Evolutionary conservation across 2,113 vertebrate genomes (phyloP), one percentile per base, ranked within the genome.

Genomic region (Tragelaphus strepsiceros): DNA sequence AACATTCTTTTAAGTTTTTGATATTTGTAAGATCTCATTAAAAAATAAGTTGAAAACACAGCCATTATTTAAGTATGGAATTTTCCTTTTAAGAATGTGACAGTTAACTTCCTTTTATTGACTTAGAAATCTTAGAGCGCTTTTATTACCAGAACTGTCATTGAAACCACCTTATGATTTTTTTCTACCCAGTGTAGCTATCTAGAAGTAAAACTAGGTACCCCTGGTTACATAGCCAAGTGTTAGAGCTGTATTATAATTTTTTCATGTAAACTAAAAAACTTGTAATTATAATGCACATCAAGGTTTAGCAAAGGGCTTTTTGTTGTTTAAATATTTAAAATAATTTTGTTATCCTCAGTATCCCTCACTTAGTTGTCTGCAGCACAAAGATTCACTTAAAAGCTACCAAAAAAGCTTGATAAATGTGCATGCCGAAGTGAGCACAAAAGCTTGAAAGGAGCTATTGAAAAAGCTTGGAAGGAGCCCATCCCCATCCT

Each of bases 81-180:
- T 84, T 88, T 96, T 94, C 86, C 26, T 77, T 93, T 51, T 92
- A 82, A 83, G 54, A 88, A 86, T 87, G 17, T 88, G 88, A 90
- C 2, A 12, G 14, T 87, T 95, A 46, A 53, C 4, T 26, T 85
- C 51, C 14, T 91, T 59, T 54, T 71, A 46, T 32, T 91, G 78
- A n/a, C 67, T 81, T 91, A 81, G 77, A 91, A 91, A 59, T 93
- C 86, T 92, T 91, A 81, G 83, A 91, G 84, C n/a, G 67, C 81
- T 88, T 81, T 81, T 54, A 82, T n/a, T 54, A 61, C 22, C 78
- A 93, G 90, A 96, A 62, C 32, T 16, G 16, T 56, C 26, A 90
- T 61, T 93, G 93, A 95, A 92, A 91, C 51, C 46, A 54, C 9
- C 7, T 71, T 26, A 15, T 32, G 46, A 14, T 46, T 83, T 78